Base-by-base conservation (phyloP, 2,888 invertebrate species). In the Drosophila ezoana region DNA sequence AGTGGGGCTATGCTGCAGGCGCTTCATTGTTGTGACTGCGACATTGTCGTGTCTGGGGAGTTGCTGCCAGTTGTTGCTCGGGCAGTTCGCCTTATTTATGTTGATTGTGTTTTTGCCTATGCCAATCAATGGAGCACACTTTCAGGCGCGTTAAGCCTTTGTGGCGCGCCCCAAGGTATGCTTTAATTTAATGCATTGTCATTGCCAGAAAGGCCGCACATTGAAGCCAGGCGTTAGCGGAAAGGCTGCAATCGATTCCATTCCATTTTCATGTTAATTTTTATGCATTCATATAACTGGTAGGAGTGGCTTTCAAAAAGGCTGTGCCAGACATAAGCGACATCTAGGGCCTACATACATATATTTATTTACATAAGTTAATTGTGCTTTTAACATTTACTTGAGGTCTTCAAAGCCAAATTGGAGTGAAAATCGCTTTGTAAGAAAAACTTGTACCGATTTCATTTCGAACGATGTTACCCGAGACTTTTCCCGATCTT, bases 31-130 rank as follows among this genome's bases (percentile, higher is more conserved):
- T 82, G 76, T 70, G 76, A 70, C 81, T 79, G 80, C 72, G 62
- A 79, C 79, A 73, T 63, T 73, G 72, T 79, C 61, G 66, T 65
- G 56, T 72, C 74, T 76, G 60, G 77, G 69, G 72, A 68, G 56
- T 76, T 72, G 62, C 41, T 52, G 16, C 43, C 32, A 40, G 38
- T 48, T 72, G 72, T 33, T 64, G 64, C 62, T 59, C 52, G 49
- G 64, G 56, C 60, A 67, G 64, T 37, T 72, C 64, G 73, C 65
- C 77, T 87, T 84, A 84, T 85, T 84, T 87, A 87, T 84, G 79
- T 85, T 87, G 85, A 81, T 81, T 85, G 85, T 87, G 79, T 79
- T 81, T 73, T 75, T 84, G 87, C 87, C 85, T 81, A 87, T 76
- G 84, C 88, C 82, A 87, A 87, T 87, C 85, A 84, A 86, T 80